Conservation (phyloP, 2,888 invertebrate species). For the Frankliniella fusca region DNA sequence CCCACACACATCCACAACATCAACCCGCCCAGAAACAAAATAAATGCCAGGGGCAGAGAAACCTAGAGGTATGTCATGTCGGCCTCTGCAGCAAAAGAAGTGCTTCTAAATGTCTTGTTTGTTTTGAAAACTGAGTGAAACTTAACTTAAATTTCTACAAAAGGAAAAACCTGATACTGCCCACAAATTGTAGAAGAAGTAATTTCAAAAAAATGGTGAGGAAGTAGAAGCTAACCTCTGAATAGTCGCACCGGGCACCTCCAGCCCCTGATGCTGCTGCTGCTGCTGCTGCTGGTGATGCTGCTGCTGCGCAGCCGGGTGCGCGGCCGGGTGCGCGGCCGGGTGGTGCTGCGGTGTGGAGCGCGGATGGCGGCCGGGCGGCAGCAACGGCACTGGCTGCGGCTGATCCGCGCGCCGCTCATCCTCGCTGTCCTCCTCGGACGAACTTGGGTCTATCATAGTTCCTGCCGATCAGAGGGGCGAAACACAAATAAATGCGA, state of each 20-base stretch:
- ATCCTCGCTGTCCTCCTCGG: slow-evolving; percentile 92
- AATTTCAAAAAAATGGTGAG: no score
- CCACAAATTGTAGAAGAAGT: no score
- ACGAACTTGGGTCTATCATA: slow-evolving; percentile 95
- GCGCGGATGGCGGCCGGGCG: slow-evolving; percentile 44
- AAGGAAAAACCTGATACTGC: no score
- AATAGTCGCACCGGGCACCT: slow-evolving; percentile 44
- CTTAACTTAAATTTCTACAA: no score
- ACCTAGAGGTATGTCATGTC: no score
- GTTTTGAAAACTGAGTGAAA: no score
- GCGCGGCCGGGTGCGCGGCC: slow-evolving; percentile 49
- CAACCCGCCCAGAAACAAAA: no score
- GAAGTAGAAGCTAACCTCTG: slow-evolving; percentile 39
- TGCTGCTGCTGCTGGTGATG: slow-evolving; percentile 47
- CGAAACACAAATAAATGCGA: background rate
- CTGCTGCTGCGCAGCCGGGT: slow-evolving; percentile 44
- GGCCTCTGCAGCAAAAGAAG: no score
- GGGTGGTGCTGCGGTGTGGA: slow-evolving; percentile 50
- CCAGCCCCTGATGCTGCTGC: slow-evolving; percentile 42
- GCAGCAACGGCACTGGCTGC: slow-evolving; percentile 39
- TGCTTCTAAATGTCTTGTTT: no score
- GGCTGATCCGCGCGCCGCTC: slow-evolving; percentile 55
- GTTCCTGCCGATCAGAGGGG: slow-evolving; percentile 18
- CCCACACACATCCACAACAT: no score
- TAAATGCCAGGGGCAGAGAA: no score